Evolutionary conservation across 2,888 invertebrate species (phyloP).

Genomic region (Eretmocerus hayati): DNA sequence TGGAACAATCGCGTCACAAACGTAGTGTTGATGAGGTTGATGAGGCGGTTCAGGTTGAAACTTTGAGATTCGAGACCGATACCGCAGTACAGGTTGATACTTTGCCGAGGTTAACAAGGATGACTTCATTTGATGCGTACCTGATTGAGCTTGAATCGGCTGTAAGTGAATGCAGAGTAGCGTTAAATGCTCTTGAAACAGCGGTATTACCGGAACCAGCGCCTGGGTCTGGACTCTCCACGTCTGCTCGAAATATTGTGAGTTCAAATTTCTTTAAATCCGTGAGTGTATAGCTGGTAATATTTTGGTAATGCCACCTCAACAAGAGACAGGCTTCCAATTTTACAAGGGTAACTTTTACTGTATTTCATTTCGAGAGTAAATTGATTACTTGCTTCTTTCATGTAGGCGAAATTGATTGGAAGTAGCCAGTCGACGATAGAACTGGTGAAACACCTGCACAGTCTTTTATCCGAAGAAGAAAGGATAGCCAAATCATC

Average conservation of each 20-base stretch:
- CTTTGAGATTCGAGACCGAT: slow-evolving; percentile 68
- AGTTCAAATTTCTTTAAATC: no score
- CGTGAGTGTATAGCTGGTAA: no score
- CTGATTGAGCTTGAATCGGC: slow-evolving; percentile 68
- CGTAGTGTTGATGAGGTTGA: no score
- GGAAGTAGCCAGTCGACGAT: slow-evolving; percentile 73
- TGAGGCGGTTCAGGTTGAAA: slow-evolving; percentile 64
- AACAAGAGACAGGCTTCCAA: no score
- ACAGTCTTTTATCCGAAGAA: slow-evolving; percentile 66
- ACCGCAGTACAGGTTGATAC: slow-evolving; percentile 78
- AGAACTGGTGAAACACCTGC: slow-evolving; percentile 75
- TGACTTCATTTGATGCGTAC: slow-evolving; percentile 79
- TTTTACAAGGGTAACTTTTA: background rate
- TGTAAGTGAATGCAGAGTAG: slow-evolving; percentile 61
- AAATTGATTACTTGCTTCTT: background rate
- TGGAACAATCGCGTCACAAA: slow-evolving; percentile 29
- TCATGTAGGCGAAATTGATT: slow-evolving; percentile 61
- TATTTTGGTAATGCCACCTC: no score
- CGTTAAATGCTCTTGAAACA: slow-evolving; percentile 61
- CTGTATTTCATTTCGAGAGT: background rate
- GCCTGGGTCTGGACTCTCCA: slow-evolving; percentile 52
- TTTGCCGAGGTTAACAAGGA: slow-evolving; percentile 54
- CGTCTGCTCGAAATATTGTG: slow-evolving; percentile 61
- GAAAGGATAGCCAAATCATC: slow-evolving; percentile 60
- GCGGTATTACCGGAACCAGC: slow-evolving; percentile 56